phyloP scores from a whole-genome alignment of 2,888 invertebrate species.

The Catocala nupta region DNA sequence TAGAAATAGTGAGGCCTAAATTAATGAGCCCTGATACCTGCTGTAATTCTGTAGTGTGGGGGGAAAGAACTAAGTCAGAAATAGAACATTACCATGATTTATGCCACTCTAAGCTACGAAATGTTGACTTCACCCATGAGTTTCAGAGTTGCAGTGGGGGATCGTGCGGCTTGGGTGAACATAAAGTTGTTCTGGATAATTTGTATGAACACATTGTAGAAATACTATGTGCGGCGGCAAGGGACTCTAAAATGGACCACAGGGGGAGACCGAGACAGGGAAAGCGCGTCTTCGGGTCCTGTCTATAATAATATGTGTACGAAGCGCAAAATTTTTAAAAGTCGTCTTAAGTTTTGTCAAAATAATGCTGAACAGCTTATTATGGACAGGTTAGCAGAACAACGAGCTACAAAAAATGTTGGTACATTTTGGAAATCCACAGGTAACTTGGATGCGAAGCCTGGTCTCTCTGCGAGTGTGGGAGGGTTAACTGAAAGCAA shows the following conservation, averaged over 20 bases:
- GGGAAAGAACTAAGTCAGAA: too few species aligned
- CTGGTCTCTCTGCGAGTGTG: conserved; percentile 10
- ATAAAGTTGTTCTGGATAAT: conserved; percentile 12
- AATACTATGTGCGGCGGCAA: conserved; percentile 10
- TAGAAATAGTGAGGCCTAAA: too few species aligned
- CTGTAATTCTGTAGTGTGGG: too few species aligned
- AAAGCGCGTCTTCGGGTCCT: conserved; percentile 1
- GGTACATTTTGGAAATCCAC: conserved; percentile 9
- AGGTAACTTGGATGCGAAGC: conserved; percentile 7
- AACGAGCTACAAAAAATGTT: conserved; percentile 12
- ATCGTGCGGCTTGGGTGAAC: conserved; percentile 8
- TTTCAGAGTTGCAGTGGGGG: conserved; percentile 4
- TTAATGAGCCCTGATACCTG: too few species aligned
- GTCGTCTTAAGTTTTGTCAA: conserved; percentile 9
- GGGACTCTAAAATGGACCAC: background rate
- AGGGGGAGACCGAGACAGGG: background rate
- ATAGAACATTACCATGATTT: conserved; percentile 6
- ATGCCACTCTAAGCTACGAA: conserved; percentile 1
- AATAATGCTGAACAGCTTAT: conserved; percentile 2
- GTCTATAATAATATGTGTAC: conserved; percentile 1
- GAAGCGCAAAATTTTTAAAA: conserved; percentile 3
- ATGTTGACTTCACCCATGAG: conserved; percentile 15
- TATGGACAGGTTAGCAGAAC: conserved; percentile 6
- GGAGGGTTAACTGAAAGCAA: background rate
- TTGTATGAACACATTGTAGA: conserved; percentile 11